Percentiles rank a stretch among this genome's conserved stretches.
Conservation (phyloP, 2,888 invertebrate genomes). For the Coelogynopora nodosa region DNA sequence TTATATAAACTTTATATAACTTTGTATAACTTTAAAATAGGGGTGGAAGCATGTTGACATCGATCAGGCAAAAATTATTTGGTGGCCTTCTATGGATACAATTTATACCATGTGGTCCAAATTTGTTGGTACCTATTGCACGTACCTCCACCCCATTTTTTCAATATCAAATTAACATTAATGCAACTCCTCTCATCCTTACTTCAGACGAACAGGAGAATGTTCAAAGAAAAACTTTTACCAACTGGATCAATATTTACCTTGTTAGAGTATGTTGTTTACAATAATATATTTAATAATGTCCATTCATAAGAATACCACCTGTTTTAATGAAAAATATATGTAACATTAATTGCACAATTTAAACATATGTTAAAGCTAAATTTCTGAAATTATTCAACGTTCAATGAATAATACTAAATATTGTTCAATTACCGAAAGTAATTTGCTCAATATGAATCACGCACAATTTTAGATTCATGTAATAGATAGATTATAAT, state of each 20-base stretch:
- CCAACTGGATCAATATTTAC: conserved; percentile 98
- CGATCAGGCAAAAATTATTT: no score
- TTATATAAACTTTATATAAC: no score
- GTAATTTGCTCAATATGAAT: background rate
- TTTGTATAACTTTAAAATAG: no score
- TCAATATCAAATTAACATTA: no score
- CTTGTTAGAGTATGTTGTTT: conserved; percentile 62
- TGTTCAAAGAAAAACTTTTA: conserved; percentile 96
- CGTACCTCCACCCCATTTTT: no score
- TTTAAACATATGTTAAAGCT: no score
- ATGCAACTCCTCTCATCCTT: background rate
- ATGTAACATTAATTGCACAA: no score
- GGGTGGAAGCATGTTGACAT: no score
- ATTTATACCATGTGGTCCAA: no score
- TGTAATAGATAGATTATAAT: background rate
- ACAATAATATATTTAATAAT: background rate
- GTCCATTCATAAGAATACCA: background rate
- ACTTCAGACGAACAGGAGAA: conserved; percentile 90
- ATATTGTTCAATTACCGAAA: background rate
- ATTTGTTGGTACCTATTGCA: no score
- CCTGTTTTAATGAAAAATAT: background rate
- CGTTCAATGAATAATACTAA: background rate
- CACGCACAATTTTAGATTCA: background rate
- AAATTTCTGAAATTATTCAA: no score
- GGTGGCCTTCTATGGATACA: no score